Conservation (phyloP, 2,797 vertebrate species). For the Pelodytes ibericus region DNA sequence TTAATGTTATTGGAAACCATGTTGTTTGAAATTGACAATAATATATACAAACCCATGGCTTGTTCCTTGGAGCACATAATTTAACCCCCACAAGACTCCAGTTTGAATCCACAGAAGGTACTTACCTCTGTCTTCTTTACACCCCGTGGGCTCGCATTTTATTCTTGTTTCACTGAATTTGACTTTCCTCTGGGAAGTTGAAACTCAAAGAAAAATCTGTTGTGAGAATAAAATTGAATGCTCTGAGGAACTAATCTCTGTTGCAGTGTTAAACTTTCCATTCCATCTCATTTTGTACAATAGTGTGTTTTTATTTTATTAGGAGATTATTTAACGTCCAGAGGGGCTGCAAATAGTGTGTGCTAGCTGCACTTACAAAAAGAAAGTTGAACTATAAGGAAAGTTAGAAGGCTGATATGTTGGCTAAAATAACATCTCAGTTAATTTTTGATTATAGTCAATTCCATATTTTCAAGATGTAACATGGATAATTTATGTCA, state of each 20-base stretch:
- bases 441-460: too few relatives aligned
- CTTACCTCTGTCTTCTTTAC: constrained; percentile 22
- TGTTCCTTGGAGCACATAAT: constrained; percentile 33
- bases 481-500: too few relatives aligned
- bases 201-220: constrained; percentile 40
- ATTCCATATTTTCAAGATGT: too few relatives aligned
- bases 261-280: constrained; percentile 34
- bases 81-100: constrained; percentile 1
- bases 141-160: constrained; percentile 39
- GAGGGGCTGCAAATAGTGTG: background rate
- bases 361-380: background rate
- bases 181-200: constrained; percentile 42
- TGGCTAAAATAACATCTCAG: too few relatives aligned
- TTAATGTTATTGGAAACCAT: background rate
- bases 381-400: background rate
- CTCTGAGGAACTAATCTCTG: constrained; percentile 33
- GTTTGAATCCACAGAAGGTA: constrained; percentile 31
- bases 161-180: constrained; percentile 44
- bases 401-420: background rate
- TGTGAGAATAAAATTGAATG: constrained; percentile 41
- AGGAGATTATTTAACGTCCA: background rate
- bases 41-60: constrained; percentile 12
- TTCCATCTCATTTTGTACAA: constrained; percentile 23
- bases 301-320: background rate
- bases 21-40: constrained; percentile 37